Percentiles rank a stretch among this genome's conserved stretches.
Conservation (phyloP, 2,888 invertebrate genomes). For the Cyrtodaria siliqua region DNA sequence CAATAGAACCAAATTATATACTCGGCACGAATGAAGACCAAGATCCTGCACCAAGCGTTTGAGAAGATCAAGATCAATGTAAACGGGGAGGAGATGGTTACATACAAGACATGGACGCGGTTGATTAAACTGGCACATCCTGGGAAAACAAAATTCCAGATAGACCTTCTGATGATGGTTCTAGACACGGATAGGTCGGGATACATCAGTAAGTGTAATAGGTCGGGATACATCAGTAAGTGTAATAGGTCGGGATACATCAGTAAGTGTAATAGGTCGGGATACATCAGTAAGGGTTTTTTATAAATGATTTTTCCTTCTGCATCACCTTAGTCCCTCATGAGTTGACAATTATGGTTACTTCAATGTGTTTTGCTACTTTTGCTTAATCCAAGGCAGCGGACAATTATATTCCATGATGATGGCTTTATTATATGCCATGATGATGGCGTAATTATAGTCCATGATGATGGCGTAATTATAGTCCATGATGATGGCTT, state of each 20-base stretch:
- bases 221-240: conserved; percentile 74
- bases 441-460: no score
- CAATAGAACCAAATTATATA: conserved; percentile 57
- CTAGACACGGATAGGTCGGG: conserved; percentile 83
- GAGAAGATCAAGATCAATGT: conserved; percentile 80
- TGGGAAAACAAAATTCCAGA: conserved; percentile 74
- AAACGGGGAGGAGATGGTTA: conserved; percentile 73
- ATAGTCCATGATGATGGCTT: no score
- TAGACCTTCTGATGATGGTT: conserved; percentile 85
- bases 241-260: conserved; percentile 74
- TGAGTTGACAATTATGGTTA: no score
- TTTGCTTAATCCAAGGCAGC: no score
- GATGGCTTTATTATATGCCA: no score
- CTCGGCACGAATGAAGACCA: conserved; percentile 81
- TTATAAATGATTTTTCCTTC: no score
- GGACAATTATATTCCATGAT: no score
- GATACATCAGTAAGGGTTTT: conserved; percentile 67
- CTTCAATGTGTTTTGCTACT: no score
- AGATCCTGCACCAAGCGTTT: conserved; percentile 84
- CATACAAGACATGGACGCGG: conserved; percentile 80
- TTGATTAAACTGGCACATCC: conserved; percentile 81
- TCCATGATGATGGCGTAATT: no score
- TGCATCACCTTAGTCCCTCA: no score
- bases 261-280: conserved; percentile 75
- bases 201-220: conserved; percentile 72